Evolutionary conservation across 2,797 vertebrate genomes (phyloP).

Genomic region (Propithecus perrieri): DNA sequence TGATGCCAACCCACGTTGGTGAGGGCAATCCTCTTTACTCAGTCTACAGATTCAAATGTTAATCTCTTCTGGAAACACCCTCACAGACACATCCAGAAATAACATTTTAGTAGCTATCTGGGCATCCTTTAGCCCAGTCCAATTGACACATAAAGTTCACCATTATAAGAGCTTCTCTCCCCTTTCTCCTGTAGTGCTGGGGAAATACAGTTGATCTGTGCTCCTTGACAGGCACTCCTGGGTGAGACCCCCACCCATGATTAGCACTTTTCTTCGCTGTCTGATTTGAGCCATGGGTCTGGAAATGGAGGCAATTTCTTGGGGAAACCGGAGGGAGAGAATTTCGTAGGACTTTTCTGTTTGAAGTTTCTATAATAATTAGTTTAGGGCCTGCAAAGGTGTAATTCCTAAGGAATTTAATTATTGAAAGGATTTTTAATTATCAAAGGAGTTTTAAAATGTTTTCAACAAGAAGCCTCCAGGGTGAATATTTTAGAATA

Average conservation of each 20-base stretch:
- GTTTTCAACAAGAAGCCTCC: slow-evolving; percentile 41
- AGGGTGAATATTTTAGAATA: slow-evolving; percentile 46
- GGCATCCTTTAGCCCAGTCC: background rate
- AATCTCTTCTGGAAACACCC: background rate
- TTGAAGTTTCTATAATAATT: slow-evolving; percentile 51
- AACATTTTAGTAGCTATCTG: background rate
- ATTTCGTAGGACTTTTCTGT: background rate
- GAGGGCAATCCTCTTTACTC: background rate
- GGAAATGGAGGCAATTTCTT: background rate
- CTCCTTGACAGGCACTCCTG: background rate
- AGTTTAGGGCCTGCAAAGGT: slow-evolving; percentile 17
- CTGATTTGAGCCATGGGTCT: background rate
- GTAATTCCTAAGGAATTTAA: slow-evolving; percentile 42
- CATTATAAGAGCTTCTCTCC: background rate
- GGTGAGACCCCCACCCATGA: background rate
- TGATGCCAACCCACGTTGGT: background rate
- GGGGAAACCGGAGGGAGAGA: background rate
- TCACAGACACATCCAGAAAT: background rate
- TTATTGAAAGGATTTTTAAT: slow-evolving; percentile 54
- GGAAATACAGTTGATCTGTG: background rate
- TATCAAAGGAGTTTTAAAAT: slow-evolving; percentile 45
- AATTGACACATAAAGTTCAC: background rate
- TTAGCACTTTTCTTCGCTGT: background rate
- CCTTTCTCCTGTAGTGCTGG: background rate
- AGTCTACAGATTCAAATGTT: background rate